These are phyloP conservation scores for Microchrysa polita DNA, from an alignment of 2,888 invertebrate genomes.

Conservation along the genomic window DNA sequence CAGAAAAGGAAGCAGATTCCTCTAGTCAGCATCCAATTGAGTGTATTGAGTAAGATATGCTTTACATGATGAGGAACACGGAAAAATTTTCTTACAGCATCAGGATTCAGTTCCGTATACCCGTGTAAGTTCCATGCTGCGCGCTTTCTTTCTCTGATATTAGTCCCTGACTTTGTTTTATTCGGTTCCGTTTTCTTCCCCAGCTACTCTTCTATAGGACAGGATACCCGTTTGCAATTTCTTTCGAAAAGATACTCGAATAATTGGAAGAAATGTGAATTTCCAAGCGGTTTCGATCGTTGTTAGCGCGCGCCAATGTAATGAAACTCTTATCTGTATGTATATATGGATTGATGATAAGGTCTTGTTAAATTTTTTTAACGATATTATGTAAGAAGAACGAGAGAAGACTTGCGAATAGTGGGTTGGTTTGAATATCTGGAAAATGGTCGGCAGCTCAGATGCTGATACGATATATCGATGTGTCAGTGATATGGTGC, in stretches of 20 bases:
- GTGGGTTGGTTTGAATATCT: too few relatives aligned
- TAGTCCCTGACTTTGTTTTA: not conserved
- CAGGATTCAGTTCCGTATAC: not conserved
- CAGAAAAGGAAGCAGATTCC: not conserved
- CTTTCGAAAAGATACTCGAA: constrained; percentile 1
- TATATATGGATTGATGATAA: too few relatives aligned
- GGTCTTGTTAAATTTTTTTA: constrained; percentile 40
- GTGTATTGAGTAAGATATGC: constrained; percentile 23
- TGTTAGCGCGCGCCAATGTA: constrained; percentile 23
- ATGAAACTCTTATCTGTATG: constrained; percentile 34
- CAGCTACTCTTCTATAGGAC: not conserved
- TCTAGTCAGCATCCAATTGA: constrained; percentile 34
- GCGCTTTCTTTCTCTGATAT: not conserved
- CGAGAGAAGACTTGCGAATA: too few relatives aligned
- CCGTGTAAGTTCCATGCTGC: not conserved
- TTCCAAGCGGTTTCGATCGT: constrained; percentile 2
- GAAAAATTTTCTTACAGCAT: not conserved
- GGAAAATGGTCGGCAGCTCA: too few relatives aligned
- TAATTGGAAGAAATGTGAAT: constrained; percentile 36
- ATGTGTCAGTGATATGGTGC: too few relatives aligned
- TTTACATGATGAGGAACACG: not conserved
- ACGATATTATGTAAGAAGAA: constrained; percentile 39
- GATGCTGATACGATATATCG: too few relatives aligned
- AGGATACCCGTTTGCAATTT: not conserved
- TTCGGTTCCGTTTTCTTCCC: not conserved